Conservation (phyloP, 1,140 invertebrate genomes). For the Zophobas atratus region DNA sequence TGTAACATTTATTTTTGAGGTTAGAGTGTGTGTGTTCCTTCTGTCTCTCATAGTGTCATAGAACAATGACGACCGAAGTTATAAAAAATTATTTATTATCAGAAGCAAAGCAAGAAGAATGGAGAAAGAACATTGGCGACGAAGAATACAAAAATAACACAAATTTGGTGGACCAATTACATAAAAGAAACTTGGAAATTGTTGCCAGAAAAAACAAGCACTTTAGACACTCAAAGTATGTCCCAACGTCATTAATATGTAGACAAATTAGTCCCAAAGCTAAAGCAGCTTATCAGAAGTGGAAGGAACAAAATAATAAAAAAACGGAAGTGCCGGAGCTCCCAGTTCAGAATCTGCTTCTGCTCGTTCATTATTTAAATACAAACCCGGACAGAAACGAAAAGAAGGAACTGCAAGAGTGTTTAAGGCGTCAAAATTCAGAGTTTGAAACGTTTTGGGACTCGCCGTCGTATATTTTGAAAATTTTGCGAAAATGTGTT, state of each 20-base stretch:
- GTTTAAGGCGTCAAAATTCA: slow-evolving; percentile 20
- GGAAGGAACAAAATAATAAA: not conserved
- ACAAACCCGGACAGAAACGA: not conserved
- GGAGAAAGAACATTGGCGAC: not conserved
- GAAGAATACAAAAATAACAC: slow-evolving; percentile 14
- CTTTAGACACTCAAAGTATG: not conserved
- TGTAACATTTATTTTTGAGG: slow-evolving; percentile 1
- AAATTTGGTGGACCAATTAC: not conserved
- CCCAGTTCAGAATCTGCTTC: not conserved
- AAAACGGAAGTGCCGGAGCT: not conserved
- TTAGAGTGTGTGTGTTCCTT: not conserved
- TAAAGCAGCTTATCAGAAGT: not conserved
- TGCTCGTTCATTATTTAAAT: slow-evolving; percentile 15
- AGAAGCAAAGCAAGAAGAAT: not conserved
- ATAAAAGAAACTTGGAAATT: not conserved
- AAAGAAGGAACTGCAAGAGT: not conserved
- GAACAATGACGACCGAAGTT: not conserved
- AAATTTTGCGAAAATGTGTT: slow-evolving; percentile 44
- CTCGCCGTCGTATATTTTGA: slow-evolving; percentile 50
- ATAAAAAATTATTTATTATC: not conserved
- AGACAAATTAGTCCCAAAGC: not conserved
- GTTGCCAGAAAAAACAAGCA: not conserved
- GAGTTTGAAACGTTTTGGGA: slow-evolving; percentile 43
- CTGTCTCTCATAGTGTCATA: not conserved
- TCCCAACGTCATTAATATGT: not conserved